Base-by-base conservation (phyloP, 2,888 invertebrate species). In the Tridacna crocea region DNA sequence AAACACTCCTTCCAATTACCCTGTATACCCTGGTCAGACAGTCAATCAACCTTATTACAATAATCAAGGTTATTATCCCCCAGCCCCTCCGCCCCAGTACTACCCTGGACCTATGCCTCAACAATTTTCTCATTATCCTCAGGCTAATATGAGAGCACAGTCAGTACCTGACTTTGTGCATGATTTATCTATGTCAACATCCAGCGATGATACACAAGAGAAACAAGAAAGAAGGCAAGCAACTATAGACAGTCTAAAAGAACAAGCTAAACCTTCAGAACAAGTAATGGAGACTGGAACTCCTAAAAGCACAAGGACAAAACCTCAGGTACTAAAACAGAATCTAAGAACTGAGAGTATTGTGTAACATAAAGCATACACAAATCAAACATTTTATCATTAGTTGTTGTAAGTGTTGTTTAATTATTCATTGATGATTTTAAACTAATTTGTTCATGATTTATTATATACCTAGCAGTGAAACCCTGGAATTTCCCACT, bases 1-100 rank as follows among this genome's bases (percentile, higher is more conserved):
- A 26, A 88, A 83, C 79, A 86, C 85, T 82, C 82, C 84, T 26
- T 79, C 83, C 13, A 77, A 77, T 70, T 48, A 84, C 55, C 84
- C 46, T 27, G 75, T 55, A 27, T 80, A 84, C 70, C 70, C 70
- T 51, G 51, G 51, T 51, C 51, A 51, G n/a, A 70, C 70, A 22
- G 10, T 51, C 26, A 51, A 51, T n/a, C 51, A 22, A 12, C 47
- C 72, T 48, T 76, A 36, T 27, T 74, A 60, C 47, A 63, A 66
- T 47, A 51, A 66, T 26, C 51, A 65, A 19, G 51, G 27, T 19
- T 48, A 55, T 61, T 22, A 73, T 55, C 55, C 17, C 55, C 51
- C 70, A 13, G 51, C 70, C 22, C 27, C 66, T 46, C 19, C 70
- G 13, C 58, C 73, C 46, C 70, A 66, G n/a, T 70, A 68, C 46